These are phyloP conservation scores for Clanis bilineata DNA, from an alignment of 2,888 invertebrate genomes.

Conservation along the genomic window DNA sequence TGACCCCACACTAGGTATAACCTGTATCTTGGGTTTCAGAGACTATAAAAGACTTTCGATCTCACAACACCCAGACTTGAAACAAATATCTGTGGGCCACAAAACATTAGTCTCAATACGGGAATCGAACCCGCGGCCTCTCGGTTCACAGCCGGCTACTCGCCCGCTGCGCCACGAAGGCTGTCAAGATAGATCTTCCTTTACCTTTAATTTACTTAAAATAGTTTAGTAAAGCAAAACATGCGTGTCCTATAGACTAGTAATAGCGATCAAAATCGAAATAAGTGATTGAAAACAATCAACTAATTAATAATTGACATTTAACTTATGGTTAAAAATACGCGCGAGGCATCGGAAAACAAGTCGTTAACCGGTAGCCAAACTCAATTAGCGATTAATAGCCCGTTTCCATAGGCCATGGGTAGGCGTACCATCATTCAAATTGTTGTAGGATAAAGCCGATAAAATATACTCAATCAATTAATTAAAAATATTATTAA, in stretches of 20 bases:
- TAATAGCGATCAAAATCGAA: neutral
- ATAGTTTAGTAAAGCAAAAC: neutral
- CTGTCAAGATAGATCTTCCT: too few relatives aligned
- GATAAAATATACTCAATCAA: neutral
- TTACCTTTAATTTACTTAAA: too few relatives aligned
- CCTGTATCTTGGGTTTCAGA: too few relatives aligned
- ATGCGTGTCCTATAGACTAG: neutral
- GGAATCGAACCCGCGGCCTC: too few relatives aligned
- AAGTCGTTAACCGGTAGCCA: conserved; percentile 18
- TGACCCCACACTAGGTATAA: too few relatives aligned
- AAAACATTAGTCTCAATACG: too few relatives aligned
- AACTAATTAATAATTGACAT: neutral
- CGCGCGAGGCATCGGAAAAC: conserved; percentile 20
- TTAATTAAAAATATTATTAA: too few relatives aligned
- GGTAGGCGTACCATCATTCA: neutral
- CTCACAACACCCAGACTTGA: too few relatives aligned
- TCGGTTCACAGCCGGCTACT: too few relatives aligned
- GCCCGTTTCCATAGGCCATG: conserved; percentile 27
- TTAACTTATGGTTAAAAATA: conserved; percentile 6
- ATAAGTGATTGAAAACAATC: neutral
- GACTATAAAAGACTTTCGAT: too few relatives aligned
- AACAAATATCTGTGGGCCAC: too few relatives aligned
- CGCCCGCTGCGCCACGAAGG: too few relatives aligned
- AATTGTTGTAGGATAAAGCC: neutral
- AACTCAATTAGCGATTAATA: conserved; percentile 50